Conservation (phyloP, 2,888 invertebrate species). For the Eustalomyia histrio region DNA sequence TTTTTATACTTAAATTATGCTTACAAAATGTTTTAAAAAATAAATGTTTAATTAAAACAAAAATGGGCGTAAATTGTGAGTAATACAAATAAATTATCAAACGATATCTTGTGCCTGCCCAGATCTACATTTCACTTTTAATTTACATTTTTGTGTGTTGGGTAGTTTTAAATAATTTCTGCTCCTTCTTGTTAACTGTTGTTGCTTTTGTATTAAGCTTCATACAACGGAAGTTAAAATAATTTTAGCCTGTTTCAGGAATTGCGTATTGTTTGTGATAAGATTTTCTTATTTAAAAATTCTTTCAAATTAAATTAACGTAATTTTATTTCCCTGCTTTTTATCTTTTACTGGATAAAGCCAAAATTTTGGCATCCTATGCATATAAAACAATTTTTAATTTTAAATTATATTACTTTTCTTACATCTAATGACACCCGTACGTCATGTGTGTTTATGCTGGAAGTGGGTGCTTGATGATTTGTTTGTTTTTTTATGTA, state of each 20-base stretch:
- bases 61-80: too few relatives aligned
- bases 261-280: background rate
- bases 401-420: background rate
- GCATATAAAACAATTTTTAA: background rate
- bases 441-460: background rate
- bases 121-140: too few relatives aligned
- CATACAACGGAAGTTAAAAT: constrained; percentile 1
- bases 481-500: too few relatives aligned
- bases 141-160: too few relatives aligned
- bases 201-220: background rate
- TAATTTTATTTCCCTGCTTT: constrained; percentile 12
- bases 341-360: background rate
- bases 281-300: constrained; percentile 3
- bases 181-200: background rate
- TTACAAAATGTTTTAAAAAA: too few relatives aligned
- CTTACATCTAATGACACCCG: background rate
- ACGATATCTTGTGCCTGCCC: too few relatives aligned
- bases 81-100: too few relatives aligned
- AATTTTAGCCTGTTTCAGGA: background rate
- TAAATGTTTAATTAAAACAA: too few relatives aligned
- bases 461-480: background rate
- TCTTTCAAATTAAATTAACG: constrained; percentile 4
- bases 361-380: background rate
- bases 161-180: too few relatives aligned
- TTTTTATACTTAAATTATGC: too few relatives aligned